Conservation (phyloP, 1,140 invertebrate species). For the Nasonia vitripennis region DNA sequence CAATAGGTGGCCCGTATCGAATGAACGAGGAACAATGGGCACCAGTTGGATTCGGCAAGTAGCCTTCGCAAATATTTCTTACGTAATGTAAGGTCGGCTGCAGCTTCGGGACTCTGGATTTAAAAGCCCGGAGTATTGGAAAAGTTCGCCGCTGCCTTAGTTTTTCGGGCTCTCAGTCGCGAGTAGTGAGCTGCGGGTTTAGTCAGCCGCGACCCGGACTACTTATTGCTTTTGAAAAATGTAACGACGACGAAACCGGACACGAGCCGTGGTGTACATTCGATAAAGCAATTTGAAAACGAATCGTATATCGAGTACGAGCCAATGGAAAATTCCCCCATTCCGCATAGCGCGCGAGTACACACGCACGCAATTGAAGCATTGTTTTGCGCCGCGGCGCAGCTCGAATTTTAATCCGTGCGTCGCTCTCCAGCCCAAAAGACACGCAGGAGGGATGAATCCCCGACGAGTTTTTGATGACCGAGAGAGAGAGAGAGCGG, state of each 20-base stretch:
- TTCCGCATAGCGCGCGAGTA: too few relatives aligned
- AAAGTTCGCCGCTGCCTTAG: not conserved
- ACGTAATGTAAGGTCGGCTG: not conserved
- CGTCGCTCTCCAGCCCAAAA: not conserved
- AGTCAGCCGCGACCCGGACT: too few relatives aligned
- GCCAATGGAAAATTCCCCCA: too few relatives aligned
- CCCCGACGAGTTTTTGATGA: slow-evolving; percentile 31
- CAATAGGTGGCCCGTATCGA: not conserved
- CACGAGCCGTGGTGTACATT: too few relatives aligned
- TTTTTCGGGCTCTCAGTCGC: too few relatives aligned
- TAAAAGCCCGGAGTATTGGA: not conserved
- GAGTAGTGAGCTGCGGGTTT: not conserved
- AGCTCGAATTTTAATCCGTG: not conserved
- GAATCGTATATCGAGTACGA: not conserved
- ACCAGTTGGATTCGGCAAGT: too few relatives aligned
- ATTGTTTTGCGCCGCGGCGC: not conserved
- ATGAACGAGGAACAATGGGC: not conserved
- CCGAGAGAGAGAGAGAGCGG: not conserved
- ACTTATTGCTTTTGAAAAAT: too few relatives aligned
- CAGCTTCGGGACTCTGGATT: too few relatives aligned
- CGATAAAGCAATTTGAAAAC: too few relatives aligned
- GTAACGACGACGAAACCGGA: too few relatives aligned
- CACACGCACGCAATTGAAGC: not conserved
- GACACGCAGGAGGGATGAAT: not conserved
- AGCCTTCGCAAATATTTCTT: too few relatives aligned